Conservation (phyloP, 2,113 vertebrate species). For the Calypte anna region DNA sequence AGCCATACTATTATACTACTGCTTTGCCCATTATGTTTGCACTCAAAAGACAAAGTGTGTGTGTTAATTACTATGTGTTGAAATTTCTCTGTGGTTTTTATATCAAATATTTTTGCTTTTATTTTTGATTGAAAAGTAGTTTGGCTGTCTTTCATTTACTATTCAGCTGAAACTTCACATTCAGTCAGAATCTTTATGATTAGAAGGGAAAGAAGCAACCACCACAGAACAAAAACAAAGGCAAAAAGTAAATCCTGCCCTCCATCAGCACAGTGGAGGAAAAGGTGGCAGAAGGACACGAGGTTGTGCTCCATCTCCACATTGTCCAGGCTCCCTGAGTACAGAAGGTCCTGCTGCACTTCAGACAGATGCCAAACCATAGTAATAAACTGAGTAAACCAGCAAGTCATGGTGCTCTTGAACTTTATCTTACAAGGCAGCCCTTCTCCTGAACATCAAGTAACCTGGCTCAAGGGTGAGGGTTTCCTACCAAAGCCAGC, state of each 20-base stretch:
- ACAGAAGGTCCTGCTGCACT: no score
- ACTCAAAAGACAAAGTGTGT: not conserved
- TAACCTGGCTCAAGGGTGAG: fast-evolving
- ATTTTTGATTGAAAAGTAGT: not conserved
- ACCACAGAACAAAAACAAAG: not conserved
- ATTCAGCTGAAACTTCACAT: not conserved
- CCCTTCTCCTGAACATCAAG: not conserved
- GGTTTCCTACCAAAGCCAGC: not conserved
- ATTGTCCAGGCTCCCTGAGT: fast-evolving
- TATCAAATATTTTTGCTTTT: not conserved
- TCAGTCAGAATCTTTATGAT: not conserved
- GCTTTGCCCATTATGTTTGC: not conserved
- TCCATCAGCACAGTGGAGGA: not conserved
- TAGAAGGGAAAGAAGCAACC: not conserved
- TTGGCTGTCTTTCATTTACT: not conserved
- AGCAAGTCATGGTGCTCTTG: not conserved
- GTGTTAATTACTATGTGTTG: not conserved
- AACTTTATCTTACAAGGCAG: not conserved
- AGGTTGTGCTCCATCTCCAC: not conserved
- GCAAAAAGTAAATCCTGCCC: not conserved
- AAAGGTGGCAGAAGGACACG: not conserved
- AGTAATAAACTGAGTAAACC: not conserved
- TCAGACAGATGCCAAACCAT: not conserved
- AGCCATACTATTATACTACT: not conserved
- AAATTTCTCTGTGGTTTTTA: not conserved